Conservation (phyloP, 2,113 vertebrate genomes). For the Phalacrocorax carbo region DNA sequence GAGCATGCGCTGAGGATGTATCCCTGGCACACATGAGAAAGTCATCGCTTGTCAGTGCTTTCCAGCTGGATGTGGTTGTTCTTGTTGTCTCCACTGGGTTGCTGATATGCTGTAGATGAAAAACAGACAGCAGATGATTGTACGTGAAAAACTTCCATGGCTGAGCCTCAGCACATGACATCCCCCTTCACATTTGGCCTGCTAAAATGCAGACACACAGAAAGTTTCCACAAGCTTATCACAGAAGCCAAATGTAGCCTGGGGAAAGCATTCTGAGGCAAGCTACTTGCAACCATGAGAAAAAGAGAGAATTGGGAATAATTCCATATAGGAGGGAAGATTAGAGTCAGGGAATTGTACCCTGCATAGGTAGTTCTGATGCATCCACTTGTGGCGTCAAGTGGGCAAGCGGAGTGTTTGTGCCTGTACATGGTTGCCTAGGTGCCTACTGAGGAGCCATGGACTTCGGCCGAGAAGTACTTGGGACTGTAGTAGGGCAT, state of each 20-base stretch:
- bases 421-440: not conserved
- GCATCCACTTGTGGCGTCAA: not conserved
- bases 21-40: not conserved
- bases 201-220: conserved; percentile 23
- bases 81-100: not conserved
- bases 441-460: not conserved
- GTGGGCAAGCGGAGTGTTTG: not conserved
- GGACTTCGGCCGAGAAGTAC: not conserved
- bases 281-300: not conserved
- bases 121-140: conserved; percentile 26
- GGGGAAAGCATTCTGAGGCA: not conserved
- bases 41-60: not conserved
- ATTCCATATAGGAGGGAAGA: not conserved
- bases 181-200: not conserved
- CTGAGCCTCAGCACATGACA: not conserved
- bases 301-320: not conserved
- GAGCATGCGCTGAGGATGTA: not conserved
- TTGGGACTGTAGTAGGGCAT: not conserved
- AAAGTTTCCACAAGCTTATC: conserved; percentile 21
- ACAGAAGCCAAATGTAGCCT: not conserved
- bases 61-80: conserved; percentile 1
- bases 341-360: not conserved
- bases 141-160: not conserved
- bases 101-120: not conserved
- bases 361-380: not conserved